Percentiles rank a stretch among this genome's conserved stretches.
Conservation (phyloP, 2,113 vertebrate species). For the Mohoua ochrocephala region DNA sequence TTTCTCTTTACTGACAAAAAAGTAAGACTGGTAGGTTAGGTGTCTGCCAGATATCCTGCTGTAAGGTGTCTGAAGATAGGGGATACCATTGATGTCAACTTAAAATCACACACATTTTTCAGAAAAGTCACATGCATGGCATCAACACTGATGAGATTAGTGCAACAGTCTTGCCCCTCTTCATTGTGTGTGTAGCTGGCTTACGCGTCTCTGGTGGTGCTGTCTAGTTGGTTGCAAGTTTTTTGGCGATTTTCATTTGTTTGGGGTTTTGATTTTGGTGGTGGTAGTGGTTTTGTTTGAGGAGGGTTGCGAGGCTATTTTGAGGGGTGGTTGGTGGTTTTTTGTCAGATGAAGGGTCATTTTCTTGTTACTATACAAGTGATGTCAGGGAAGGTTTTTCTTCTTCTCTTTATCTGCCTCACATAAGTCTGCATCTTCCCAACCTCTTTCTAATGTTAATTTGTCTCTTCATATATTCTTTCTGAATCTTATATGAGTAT, state of each 20-base stretch:
- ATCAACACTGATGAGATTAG: not conserved
- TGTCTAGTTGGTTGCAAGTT: not conserved
- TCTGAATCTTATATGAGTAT: not conserved
- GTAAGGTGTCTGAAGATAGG: not conserved
- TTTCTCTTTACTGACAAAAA: not conserved
- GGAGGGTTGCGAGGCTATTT: not conserved
- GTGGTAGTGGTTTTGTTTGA: not conserved
- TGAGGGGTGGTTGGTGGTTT: accelerated
- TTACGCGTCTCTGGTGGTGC: not conserved
- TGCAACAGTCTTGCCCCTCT: not conserved
- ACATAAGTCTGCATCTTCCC: not conserved
- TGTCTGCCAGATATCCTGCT: not conserved
- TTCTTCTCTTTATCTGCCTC: not conserved
- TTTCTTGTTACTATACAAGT: not conserved
- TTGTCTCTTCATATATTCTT: not conserved
- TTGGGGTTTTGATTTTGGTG: not conserved
- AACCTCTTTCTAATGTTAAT: not conserved
- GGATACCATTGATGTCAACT: not conserved
- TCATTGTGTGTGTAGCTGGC: not conserved
- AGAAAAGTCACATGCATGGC: not conserved
- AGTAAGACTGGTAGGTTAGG: not conserved
- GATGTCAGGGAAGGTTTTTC: not conserved
- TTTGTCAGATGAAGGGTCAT: not conserved
- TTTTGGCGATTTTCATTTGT: not conserved
- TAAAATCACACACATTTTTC: not conserved